These are phyloP conservation scores for Aphodius granarius DNA, from an alignment of 2,888 invertebrate genomes.

Conservation along the genomic window DNA sequence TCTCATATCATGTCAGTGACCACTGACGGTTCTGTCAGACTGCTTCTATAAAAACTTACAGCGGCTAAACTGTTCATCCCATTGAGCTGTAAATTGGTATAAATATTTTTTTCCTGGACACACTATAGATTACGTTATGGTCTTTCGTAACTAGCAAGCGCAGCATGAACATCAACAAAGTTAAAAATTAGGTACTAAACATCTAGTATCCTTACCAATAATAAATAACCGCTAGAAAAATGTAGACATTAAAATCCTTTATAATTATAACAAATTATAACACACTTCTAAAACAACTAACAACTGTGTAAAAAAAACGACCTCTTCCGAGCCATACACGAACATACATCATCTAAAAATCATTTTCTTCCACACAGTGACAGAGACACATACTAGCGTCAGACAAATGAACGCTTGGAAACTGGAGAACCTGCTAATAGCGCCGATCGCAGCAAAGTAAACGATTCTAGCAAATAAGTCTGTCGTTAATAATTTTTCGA, in stretches of 20 bases:
- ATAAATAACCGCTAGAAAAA: not conserved
- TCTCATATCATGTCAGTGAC: no score
- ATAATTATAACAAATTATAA: no score
- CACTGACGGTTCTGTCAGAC: no score
- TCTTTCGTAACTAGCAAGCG: not conserved
- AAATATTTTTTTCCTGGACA: no score
- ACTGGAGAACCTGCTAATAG: slow-evolving; percentile 20
- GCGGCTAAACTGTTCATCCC: no score
- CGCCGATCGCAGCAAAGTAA: slow-evolving; percentile 21
- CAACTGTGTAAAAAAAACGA: not conserved
- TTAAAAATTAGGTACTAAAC: not conserved
- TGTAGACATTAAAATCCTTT: not conserved
- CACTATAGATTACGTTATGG: not conserved
- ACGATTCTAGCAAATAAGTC: not conserved
- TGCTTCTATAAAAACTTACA: no score
- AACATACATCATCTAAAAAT: not conserved
- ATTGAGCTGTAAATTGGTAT: no score
- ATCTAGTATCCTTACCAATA: not conserved
- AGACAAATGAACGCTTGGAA: slow-evolving; percentile 21
- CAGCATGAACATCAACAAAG: not conserved
- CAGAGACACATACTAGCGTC: not conserved
- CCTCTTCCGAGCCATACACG: not conserved
- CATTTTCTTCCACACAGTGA: not conserved
- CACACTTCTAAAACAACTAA: not conserved
- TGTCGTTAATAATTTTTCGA: not conserved